phyloP scores from a whole-genome alignment of 2,113 vertebrate species.

The Motacilla tschutschensis region DNA sequence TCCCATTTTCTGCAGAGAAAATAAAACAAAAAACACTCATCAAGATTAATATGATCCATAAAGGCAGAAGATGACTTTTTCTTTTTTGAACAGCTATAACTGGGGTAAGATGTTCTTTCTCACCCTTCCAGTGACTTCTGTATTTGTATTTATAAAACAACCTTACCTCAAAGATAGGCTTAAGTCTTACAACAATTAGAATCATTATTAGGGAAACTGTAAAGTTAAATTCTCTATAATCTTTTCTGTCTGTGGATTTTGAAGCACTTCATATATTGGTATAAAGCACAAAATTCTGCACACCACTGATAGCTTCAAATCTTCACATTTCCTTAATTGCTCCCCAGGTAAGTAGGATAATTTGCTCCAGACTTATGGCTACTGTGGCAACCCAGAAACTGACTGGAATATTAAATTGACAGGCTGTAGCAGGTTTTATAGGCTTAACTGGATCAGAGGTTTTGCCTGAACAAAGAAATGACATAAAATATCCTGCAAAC shows the following conservation, averaged over 20 bases:
- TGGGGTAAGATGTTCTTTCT: not conserved
- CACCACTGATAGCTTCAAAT: conserved; percentile 40
- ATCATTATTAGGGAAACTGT: not conserved
- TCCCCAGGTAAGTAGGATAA: conserved; percentile 62
- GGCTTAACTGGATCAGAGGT: conserved; percentile 2
- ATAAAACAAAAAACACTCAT: not conserved
- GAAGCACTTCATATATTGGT: not conserved
- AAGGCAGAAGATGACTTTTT: not conserved
- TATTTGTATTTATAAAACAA: not conserved
- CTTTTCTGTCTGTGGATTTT: conserved; percentile 11
- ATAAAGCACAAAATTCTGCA: conserved; percentile 11
- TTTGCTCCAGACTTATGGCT: conserved; percentile 62
- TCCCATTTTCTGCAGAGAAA: conserved; percentile 24
- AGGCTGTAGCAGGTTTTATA: not conserved
- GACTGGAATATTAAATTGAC: conserved; percentile 62
- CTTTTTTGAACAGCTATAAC: not conserved
- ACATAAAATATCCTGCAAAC: not conserved
- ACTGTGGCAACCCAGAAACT: conserved; percentile 46
- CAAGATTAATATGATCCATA: not conserved
- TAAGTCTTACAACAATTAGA: not conserved
- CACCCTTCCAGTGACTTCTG: not conserved
- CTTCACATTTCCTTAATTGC: conserved; percentile 65
- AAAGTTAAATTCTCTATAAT: conserved; percentile 4
- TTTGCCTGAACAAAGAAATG: conserved; percentile 35
- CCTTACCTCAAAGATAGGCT: not conserved